Base-by-base conservation (phyloP, 2,113 vertebrate species). In the Beaufortia kweichowensis region DNA sequence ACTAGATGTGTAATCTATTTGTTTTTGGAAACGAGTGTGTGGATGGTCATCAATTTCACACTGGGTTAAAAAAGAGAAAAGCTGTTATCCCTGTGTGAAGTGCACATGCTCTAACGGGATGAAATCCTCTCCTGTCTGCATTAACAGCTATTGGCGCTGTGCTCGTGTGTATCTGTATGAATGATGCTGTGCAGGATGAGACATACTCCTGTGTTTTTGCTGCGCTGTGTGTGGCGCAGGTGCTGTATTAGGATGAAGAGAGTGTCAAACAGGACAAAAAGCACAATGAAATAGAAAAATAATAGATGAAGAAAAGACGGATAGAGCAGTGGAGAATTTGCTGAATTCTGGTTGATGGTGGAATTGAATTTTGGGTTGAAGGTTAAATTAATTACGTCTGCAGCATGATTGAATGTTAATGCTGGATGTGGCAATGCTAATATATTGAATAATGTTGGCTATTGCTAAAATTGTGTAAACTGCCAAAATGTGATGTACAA, bases 111-210 rank as follows among this genome's bases (percentile, higher is more conserved):
- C 56, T 33, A 31, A 29, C 43, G 41, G 60, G 76, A 78, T 70
- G 57, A 78, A 50, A 78, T 61, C 76, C 55, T 67, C 43, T 62
- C 48, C 66, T 39, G 28, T 48, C 55, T 31, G 23, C 67, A 50
- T 68, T 77, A 57, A 35, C 43, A 63, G 66, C 68, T 70, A 46
- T 61, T 78, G 59, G 23, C 31, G 11, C 43, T 76, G 46, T 61
- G 82, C 39, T 17, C 67, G 78, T 70, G 72, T 72, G 59, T 64
- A 46, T 59, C 60, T 79, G 21, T 75, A 63, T 77, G 70, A 78
- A 79, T 53, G 76, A 35, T 78, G 33, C 43, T n/a, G 48, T 21
- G 66, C 67, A 41, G 57, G 66, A 63, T 17, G 12, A 60, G 57
- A 55, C 76, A 35, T 70, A 56, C 46, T 56, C 56, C 66, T 61